phyloP scores from a whole-genome alignment of 2,888 invertebrate genomes.

The Boloria euphrosyne region DNA sequence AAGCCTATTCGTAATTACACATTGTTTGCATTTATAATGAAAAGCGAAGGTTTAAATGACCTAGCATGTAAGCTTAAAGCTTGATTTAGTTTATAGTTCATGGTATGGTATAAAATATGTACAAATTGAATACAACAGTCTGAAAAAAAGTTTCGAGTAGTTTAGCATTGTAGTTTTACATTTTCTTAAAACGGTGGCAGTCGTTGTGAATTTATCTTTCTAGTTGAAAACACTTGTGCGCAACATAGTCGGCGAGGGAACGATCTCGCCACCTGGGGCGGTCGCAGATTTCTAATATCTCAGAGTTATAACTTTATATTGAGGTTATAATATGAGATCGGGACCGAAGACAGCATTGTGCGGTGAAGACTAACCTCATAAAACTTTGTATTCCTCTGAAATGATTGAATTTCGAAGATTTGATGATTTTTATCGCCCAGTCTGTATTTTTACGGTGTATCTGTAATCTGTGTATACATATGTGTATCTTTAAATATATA shows the following conservation, averaged over 20 bases:
- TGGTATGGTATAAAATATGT: background rate
- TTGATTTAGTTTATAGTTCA: too few relatives aligned
- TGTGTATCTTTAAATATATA: too few relatives aligned
- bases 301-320: constrained; percentile 23
- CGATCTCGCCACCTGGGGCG: constrained; percentile 19
- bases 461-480: too few relatives aligned
- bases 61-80: too few relatives aligned
- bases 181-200: background rate
- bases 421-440: background rate
- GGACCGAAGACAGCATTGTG: background rate
- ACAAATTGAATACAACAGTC: background rate
- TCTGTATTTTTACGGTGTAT: too few relatives aligned
- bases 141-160: background rate
- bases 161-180: background rate
- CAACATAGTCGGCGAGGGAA: constrained; percentile 11
- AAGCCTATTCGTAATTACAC: too few relatives aligned
- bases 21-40: too few relatives aligned
- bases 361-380: background rate
- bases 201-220: constrained; percentile 22
- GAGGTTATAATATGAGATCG: constrained; percentile 23
- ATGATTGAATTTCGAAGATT: background rate
- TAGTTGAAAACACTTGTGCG: constrained; percentile 6
- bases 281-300: constrained; percentile 23
- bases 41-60: too few relatives aligned
- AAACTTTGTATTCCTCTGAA: constrained; percentile 10